Base-by-base conservation (phyloP, 2,888 invertebrate genomes). In the Ectemnius continuus region DNA sequence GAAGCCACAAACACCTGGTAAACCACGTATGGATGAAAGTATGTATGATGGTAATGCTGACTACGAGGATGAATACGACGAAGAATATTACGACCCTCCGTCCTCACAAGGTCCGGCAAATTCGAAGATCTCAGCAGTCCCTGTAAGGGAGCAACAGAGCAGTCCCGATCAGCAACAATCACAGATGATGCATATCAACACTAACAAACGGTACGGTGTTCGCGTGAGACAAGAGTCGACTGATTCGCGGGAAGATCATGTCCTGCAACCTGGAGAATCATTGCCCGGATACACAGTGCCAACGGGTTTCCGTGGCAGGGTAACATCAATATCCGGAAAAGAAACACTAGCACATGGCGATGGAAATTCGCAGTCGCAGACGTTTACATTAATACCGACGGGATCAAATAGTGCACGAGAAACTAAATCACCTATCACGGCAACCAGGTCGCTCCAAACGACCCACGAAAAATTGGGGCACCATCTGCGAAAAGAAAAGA, bases 221-320 rank as follows among this genome's bases (percentile, higher is more conserved):
- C 92, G 92, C 80, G 93, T 95, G n/a, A 92, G 92, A 52, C 94
- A 94, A 88, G 93, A 92, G 82, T 92, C 92, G 90, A 85, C 92
- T 91, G 36, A 85, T 88, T 81, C 87, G 83, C 81, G 93, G 78
- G 92, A 93, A 81, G 93, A 93, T 61, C 93, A 92, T 86, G 89
- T 94, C 26, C 92, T 95, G 73, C 93, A 94, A 86, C 93, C 95
- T 0, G 95, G 95, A 14, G 93, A 95, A 84, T 89, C 93, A 70
- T 88, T 97, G 81, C 94, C 95, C 64, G 94, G 96, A 69, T 94
- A 94, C 89, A 92, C 93, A 81, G 92, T 97, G 89, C 94, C 96
- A 71, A 87, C 93, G 75, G 94, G 96, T 73, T 93, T 95, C 67
- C 93, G 95, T 64, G 95, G 94, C 61, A 93, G 94, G 67, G 93